Evolutionary conservation across 2,797 vertebrate genomes (phyloP), one percentile per base, ranked within the genome.

Genomic region (Catamblyrhynchus diadema): DNA sequence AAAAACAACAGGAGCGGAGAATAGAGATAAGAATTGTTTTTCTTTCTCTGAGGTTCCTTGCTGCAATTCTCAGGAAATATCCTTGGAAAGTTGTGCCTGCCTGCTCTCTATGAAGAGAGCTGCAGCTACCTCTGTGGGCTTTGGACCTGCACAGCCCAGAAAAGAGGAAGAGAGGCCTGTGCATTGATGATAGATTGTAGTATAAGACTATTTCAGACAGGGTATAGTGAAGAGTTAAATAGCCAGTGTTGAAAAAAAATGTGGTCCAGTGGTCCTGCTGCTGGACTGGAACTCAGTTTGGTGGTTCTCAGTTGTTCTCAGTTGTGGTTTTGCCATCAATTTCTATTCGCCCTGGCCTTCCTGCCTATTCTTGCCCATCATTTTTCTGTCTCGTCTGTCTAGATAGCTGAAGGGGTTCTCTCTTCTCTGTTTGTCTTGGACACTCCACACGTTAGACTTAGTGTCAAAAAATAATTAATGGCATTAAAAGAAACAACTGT

Each of bases 61-160:
- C 27, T 51, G 28, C 28, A 51, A 51, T 30, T 51, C 50, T 51
- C 17, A 51, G 50, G 50, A 51, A 30, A 30, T 30, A 51, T 3
- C 28, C 50, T 51, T 51, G 50, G 50, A 10, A 18, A 19, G 17
- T 51, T 51, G 50, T 51, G 28, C 17, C 50, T 51, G 27, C 28
- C 50, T 51, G 17, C 50, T 51, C 27, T 51, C 28, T 30, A 7
- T 51, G 50, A 30, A 51, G 50, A 51, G 50, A 51, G 17, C 28
- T 51, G 28, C 17, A 30, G 50, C 10, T 51, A 30, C 50, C 19
- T 35, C 21, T 0, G 0, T 61, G 39, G 41, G 6, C 50, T 90
- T 83, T 69, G 66, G 27, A 69, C 23, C 12, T 72, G 42, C 19
- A 14, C 2, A 10, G 27, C 9, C 8, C 17, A 60, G 28, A 62